Percentiles rank a stretch among this genome's conserved stretches.
Conservation (phyloP, 37 sponge, comb jelly and placozoan genomes). For the Oopsacas minuta region DNA sequence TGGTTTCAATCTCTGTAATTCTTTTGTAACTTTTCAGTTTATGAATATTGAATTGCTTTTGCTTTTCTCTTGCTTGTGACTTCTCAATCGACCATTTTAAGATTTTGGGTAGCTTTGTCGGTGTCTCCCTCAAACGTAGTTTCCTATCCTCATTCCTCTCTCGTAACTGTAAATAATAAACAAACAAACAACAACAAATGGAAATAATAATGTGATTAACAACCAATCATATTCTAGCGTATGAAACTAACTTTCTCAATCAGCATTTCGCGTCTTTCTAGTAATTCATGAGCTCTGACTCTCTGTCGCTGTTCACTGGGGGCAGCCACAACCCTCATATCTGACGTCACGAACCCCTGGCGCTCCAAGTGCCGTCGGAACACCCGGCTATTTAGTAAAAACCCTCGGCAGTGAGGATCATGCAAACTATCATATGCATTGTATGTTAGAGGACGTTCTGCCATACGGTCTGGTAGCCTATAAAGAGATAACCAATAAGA, state of each 20-base stretch:
- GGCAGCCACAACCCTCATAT: slow-evolving; percentile 60
- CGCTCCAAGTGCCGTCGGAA: slow-evolving; percentile 50
- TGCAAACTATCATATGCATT: slow-evolving; percentile 39
- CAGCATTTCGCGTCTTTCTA: slow-evolving; percentile 69
- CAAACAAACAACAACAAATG: too few relatives aligned
- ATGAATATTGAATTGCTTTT: background rate
- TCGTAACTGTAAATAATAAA: background rate
- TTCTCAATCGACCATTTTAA: background rate
- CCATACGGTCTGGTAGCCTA: background rate
- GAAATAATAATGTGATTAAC: background rate
- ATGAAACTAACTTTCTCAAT: slow-evolving; percentile 23
- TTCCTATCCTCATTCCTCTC: slow-evolving; percentile 19
- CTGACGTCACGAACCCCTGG: slow-evolving; percentile 52
- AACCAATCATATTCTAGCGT: too few relatives aligned
- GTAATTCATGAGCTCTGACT: slow-evolving; percentile 73
- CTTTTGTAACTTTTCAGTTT: background rate
- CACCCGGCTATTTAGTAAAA: slow-evolving; percentile 56
- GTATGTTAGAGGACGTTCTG: background rate
- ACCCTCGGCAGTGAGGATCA: slow-evolving; percentile 60
- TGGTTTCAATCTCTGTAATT: background rate
- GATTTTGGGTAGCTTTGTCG: background rate
- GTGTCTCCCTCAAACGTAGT: background rate
- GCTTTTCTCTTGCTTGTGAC: background rate
- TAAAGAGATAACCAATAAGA: background rate
- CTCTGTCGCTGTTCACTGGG: slow-evolving; percentile 63